These are phyloP conservation scores for Hirtodrosophila alboralis DNA, from an alignment of 2,888 invertebrate species.

Conservation along the genomic window DNA sequence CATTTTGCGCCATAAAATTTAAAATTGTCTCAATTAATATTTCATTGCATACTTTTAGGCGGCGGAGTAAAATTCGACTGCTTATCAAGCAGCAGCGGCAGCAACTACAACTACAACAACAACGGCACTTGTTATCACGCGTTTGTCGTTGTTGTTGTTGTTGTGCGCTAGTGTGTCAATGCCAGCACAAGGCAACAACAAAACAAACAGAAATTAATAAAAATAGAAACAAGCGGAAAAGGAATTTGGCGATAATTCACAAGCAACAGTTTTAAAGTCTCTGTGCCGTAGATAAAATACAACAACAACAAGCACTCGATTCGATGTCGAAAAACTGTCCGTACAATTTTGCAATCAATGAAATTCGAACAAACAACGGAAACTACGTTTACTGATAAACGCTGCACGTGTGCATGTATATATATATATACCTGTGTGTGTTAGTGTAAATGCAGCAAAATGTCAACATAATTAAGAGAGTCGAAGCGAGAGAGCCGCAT, in stretches of 20 bases:
- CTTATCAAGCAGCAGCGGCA: slow-evolving; percentile 4
- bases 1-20: no score
- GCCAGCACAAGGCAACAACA: slow-evolving; percentile 39
- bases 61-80: not conserved
- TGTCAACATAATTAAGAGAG: slow-evolving; percentile 61
- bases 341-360: slow-evolving; percentile 55
- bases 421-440: slow-evolving; percentile 6
- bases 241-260: slow-evolving; percentile 35
- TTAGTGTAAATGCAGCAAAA: slow-evolving; percentile 47
- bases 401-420: slow-evolving; percentile 24
- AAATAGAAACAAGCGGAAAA: slow-evolving; percentile 30
- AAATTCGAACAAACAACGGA: slow-evolving; percentile 48
- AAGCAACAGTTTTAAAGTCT: slow-evolving; percentile 42
- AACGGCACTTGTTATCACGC: slow-evolving; percentile 56
- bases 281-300: slow-evolving; percentile 50
- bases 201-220: slow-evolving; percentile 5
- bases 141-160: slow-evolving; percentile 33
- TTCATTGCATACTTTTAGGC: slow-evolving; percentile 61
- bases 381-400: slow-evolving; percentile 52
- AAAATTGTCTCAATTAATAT: not conserved
- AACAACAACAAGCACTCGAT: slow-evolving; percentile 10
- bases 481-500: slow-evolving; percentile 15
- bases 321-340: slow-evolving; percentile 51
- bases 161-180: slow-evolving; percentile 66
- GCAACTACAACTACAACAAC: slow-evolving; percentile 14